Base-by-base conservation (phyloP, 2,113 vertebrate genomes). In the Oryzias curvinotus region DNA sequence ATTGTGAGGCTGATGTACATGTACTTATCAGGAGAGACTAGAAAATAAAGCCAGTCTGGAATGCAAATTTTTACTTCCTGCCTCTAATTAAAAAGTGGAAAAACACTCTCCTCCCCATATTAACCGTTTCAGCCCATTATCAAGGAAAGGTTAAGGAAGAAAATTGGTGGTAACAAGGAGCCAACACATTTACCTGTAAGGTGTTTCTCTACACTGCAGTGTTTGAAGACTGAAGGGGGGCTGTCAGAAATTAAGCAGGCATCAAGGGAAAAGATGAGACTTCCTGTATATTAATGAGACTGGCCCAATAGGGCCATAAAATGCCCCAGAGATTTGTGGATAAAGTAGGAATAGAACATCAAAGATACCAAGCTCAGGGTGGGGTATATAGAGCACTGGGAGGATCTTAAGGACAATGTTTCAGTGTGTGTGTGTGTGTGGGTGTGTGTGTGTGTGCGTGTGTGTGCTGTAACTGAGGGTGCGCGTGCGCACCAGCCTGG, bases 221-320 rank as follows among this genome's bases (percentile, higher is more conserved):
- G 19, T 49, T 45, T 3, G 43, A 54, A 67, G 58, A 65, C 64
- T 47, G 47, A 56, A 68, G 52, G 62, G 18, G 68, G 57, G 46
- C 66, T 42, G 65, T 49, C 42, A 57, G 44, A 73, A 68, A 78
- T 71, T 66, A 65, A 77, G 55, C 58, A 66, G 68, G 55, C 45
- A 19, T 52, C 71, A 59, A 46, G 36, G 21, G n/a, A 53, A 69
- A 60, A 65, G 25, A 51, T 50, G 61, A 36, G 8, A 69, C 67
- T 56, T 60, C 60, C 62, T 75, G 68, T 79, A 67, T 69, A 71
- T 73, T 82, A 77, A 82, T 69, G 73, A 85, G 75, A 50, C 26
- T 1, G 52, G 61, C 45, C 54, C 75, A 77, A 70, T 65, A 57
- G 72, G 78, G 77, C 78, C 67, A 57, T 51, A 64, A 73, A 49